Evolutionary conservation across 1,140 invertebrate genomes (phyloP), one percentile per base, ranked within the genome.

Genomic region (Bombus pascuorum): DNA sequence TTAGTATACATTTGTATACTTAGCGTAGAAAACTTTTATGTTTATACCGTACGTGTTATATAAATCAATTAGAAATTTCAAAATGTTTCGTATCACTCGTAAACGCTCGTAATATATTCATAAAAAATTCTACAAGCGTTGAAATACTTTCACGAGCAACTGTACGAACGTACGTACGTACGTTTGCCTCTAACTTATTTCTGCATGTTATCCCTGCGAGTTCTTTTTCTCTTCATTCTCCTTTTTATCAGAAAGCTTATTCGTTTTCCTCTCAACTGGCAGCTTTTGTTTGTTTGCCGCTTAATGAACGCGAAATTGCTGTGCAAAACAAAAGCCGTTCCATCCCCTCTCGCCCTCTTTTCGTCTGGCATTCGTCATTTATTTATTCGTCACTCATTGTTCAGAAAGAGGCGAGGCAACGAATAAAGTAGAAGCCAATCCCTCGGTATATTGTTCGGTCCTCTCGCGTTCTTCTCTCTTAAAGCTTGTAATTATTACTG

Each of bases 381-480:
- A 84, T 84, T 59, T 84, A 84, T 79, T 62, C 83, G 39, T 57
- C 44, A 44, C 81, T 83, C 62, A 76, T 76, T 76, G 72, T 83
- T 53, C 44, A 39, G 25, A 13, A 25, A 39, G 9, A 18, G 39
- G 22, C 22, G 34, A 22, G 34, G 47, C n/a, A 44, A 22, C 15
- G 66, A 84, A 72, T 53, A 71, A 80, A 84, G 76, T 44, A 47
- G n/a, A 80, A 84, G 57, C 57, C 53, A 42, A 71, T 71, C 44
- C n/a, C n/a, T 68, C 37, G 15, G 68, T 44, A 65, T 71, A 84
- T 84, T 79, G 57, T 71, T 28, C 81, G 9, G 22, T 44, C 28
- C 28, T 28, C 13, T 28, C 28, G 15, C 71, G 12, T 39, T 9
- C 57, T 47, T 22, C 71, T 25, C 74, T 71, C 80, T 78, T 83